phyloP scores from a whole-genome alignment of 2,888 invertebrate species.

The Rhingia rostrata region DNA sequence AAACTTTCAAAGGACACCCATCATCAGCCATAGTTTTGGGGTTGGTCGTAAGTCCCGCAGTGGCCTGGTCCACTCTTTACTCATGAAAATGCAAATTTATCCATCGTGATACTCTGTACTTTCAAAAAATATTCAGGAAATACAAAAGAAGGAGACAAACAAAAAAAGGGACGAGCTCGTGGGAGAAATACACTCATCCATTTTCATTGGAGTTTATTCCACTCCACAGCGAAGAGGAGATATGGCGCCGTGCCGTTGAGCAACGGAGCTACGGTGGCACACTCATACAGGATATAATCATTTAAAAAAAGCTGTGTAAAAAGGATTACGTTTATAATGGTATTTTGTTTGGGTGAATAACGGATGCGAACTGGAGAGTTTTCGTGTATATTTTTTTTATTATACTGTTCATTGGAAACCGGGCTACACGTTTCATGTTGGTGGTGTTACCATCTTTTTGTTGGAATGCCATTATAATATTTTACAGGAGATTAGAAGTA shows the following conservation, averaged over 20 bases:
- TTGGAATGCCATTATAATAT: slow-evolving; percentile 63
- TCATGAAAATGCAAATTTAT: slow-evolving; percentile 63
- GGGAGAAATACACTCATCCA: slow-evolving; percentile 45
- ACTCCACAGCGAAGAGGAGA: slow-evolving; percentile 1
- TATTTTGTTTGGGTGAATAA: slow-evolving; percentile 58
- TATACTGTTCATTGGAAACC: slow-evolving; percentile 19
- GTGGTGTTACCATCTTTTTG: slow-evolving; percentile 25
- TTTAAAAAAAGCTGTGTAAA: slow-evolving; percentile 56
- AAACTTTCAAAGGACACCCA: slow-evolving; percentile 20
- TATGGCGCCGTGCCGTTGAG: slow-evolving; percentile 1
- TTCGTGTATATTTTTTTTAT: slow-evolving; percentile 10
- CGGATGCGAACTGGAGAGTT: slow-evolving; percentile 28
- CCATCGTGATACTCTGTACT: slow-evolving; percentile 27
- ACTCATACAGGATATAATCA: slow-evolving; percentile 52
- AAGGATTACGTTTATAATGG: slow-evolving; percentile 63
- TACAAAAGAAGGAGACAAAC: slow-evolving; percentile 17
- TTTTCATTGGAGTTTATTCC: slow-evolving; percentile 54
- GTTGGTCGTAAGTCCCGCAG: slow-evolving; percentile 5
- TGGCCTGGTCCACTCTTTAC: neutral
- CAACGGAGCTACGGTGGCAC: slow-evolving; percentile 9
- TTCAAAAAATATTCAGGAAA: slow-evolving; percentile 23
- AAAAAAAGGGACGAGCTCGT: slow-evolving; percentile 21
- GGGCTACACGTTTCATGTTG: slow-evolving; percentile 7
- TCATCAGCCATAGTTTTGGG: slow-evolving; percentile 30
- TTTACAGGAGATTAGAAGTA: slow-evolving; percentile 63